phyloP scores from a whole-genome alignment of 2,113 vertebrate genomes.

The Orycteropus afer region DNA sequence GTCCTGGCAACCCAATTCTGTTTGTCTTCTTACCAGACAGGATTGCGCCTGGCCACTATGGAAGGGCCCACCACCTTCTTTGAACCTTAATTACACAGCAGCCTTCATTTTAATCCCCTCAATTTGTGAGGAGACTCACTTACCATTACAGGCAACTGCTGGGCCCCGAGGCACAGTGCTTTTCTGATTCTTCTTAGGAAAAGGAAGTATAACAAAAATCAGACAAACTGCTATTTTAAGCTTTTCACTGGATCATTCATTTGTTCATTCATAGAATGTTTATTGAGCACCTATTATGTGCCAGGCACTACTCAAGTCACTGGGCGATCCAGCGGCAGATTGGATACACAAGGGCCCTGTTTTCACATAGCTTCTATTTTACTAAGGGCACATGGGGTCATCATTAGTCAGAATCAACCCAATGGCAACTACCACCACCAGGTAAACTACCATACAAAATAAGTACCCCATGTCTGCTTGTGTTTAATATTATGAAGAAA shows the following conservation, averaged over 20 bases:
- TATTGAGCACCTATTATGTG: background rate
- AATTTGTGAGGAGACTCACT: background rate
- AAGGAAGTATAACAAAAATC: slow-evolving; percentile 5
- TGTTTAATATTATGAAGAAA: background rate
- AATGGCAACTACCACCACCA: background rate
- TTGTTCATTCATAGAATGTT: slow-evolving; percentile 10
- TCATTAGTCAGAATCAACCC: background rate
- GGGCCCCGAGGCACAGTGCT: background rate
- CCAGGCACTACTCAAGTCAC: background rate
- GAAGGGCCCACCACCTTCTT: background rate
- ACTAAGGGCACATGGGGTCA: background rate
- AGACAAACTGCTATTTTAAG: slow-evolving; percentile 43
- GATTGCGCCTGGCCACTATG: background rate
- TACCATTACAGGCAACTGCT: background rate
- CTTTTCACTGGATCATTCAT: background rate
- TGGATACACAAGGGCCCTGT: background rate
- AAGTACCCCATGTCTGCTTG: background rate
- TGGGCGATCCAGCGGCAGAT: background rate
- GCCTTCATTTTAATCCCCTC: slow-evolving; percentile 29
- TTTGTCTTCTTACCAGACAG: slow-evolving; percentile 49
- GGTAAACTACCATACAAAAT: background rate
- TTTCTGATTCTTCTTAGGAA: slow-evolving; percentile 13
- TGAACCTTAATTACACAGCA: slow-evolving; percentile 33
- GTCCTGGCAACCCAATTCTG: slow-evolving; percentile 41
- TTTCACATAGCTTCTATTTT: slow-evolving; percentile 25